Conservation (phyloP, 2,888 invertebrate genomes). For the Neoaliturus tenellus region DNA sequence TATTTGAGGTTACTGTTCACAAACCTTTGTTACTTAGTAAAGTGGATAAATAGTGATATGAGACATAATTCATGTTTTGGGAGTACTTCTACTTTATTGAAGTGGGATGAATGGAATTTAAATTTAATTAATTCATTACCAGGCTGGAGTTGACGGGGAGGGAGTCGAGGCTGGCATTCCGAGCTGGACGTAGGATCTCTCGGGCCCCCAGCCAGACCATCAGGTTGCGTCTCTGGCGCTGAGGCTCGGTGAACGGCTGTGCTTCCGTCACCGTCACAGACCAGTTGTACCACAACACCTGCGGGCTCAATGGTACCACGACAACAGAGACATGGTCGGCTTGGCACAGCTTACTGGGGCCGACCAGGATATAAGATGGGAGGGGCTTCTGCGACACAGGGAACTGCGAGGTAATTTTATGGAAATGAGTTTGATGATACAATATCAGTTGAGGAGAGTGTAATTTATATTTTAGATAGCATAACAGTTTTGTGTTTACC, state of each 20-base stretch:
- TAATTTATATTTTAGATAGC: too few relatives aligned
- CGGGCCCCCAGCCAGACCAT: conserved; percentile 28
- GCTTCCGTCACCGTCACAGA: background rate
- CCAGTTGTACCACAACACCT: conserved; percentile 31
- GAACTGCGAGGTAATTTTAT: too few relatives aligned
- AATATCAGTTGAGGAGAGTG: too few relatives aligned
- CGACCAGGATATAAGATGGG: background rate
- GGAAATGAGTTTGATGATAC: too few relatives aligned
- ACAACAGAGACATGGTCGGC: background rate
- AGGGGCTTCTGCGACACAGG: background rate
- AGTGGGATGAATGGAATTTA: too few relatives aligned
- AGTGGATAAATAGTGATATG: too few relatives aligned
- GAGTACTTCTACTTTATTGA: too few relatives aligned
- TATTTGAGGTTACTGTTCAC: too few relatives aligned
- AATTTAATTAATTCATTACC: too few relatives aligned
- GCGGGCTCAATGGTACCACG: background rate
- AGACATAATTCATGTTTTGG: too few relatives aligned
- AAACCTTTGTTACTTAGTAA: too few relatives aligned
- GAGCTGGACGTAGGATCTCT: background rate
- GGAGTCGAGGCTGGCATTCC: background rate
- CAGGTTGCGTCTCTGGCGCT: conserved; percentile 10
- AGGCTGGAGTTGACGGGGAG: conserved; percentile 5
- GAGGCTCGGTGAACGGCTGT: background rate
- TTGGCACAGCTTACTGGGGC: background rate
- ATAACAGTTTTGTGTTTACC: too few relatives aligned